Percentiles rank a stretch among this genome's conserved stretches.
Evolutionary conservation across 2,888 invertebrate species (phyloP).

Genomic region (Lasioglossum malachurum): DNA sequence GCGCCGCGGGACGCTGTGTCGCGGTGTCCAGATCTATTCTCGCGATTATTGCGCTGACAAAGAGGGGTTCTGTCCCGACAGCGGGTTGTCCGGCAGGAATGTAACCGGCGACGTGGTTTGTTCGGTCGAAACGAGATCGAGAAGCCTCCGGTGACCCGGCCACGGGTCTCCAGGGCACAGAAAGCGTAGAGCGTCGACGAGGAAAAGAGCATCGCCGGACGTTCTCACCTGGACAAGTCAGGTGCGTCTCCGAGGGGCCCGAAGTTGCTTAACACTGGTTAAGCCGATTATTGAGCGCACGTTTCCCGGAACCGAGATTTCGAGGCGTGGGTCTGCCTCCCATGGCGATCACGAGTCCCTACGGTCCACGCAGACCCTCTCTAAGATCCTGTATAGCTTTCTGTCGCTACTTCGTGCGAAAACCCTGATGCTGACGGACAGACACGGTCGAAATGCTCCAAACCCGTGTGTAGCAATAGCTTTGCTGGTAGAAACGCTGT

Average conservation of each 20-base stretch:
- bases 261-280: constrained; percentile 68
- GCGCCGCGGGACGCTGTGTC: constrained; percentile 48
- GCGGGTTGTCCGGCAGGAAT: constrained; percentile 55
- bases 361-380: neutral
- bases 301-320: constrained; percentile 44
- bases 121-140: constrained; percentile 60
- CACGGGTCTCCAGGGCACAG: neutral
- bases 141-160: constrained; percentile 43
- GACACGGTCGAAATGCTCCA: constrained; percentile 26
- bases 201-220: constrained; percentile 3
- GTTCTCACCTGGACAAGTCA: constrained; percentile 43
- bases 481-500: neutral
- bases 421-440: constrained; percentile 38
- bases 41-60: constrained; percentile 64
- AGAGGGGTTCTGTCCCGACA: constrained; percentile 20
- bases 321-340: constrained; percentile 14
- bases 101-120: constrained; percentile 32
- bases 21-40: constrained; percentile 56
- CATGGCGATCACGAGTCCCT: constrained; percentile 14
- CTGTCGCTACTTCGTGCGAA: constrained; percentile 24
- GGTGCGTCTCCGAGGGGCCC: constrained; percentile 43
- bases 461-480: constrained; percentile 43
- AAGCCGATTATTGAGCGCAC: constrained; percentile 69
- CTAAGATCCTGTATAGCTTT: neutral
- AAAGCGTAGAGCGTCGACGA: neutral